phyloP scores from a whole-genome alignment of 2,113 vertebrate species.

The Triplophysa dalaica region DNA sequence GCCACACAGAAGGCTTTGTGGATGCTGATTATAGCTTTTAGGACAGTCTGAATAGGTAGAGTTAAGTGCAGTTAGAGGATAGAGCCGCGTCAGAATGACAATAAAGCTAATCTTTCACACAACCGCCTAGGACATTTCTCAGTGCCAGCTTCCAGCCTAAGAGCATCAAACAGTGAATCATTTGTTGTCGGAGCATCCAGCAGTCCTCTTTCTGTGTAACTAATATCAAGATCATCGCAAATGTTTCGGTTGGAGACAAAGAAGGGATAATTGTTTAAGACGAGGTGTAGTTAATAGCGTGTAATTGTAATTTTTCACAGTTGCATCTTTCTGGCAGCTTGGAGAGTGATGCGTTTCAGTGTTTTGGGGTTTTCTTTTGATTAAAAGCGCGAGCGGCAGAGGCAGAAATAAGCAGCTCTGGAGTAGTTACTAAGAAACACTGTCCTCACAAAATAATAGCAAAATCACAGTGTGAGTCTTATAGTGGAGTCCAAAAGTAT shows the following conservation, averaged over 20 bases:
- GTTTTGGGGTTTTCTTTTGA: neutral
- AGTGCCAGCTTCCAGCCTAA: neutral
- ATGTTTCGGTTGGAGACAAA: neutral
- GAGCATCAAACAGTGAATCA: neutral
- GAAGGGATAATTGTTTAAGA: neutral
- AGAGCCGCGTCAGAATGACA: conserved; percentile 12
- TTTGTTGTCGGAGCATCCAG: conserved; percentile 6
- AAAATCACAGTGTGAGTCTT: neutral
- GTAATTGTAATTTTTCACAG: neutral
- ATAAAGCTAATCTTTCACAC: conserved; percentile 24
- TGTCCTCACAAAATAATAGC: neutral
- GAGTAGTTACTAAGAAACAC: conserved; percentile 13
- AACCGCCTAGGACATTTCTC: conserved; percentile 11
- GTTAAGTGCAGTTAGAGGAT: conserved; percentile 25
- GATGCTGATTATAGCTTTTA: conserved; percentile 43
- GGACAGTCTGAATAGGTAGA: conserved; percentile 16
- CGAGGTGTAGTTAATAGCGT: conserved; percentile 1
- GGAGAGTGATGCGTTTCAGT: neutral
- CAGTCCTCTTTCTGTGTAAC: neutral
- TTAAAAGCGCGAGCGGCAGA: neutral
- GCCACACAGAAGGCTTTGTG: conserved; percentile 33
- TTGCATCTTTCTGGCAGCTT: neutral
- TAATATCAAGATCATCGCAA: conserved; percentile 10
- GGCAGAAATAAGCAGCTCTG: neutral
- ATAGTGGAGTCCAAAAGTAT: too few relatives aligned